Base-by-base conservation (phyloP, 2,113 vertebrate genomes). In the Blennius ocellaris region DNA sequence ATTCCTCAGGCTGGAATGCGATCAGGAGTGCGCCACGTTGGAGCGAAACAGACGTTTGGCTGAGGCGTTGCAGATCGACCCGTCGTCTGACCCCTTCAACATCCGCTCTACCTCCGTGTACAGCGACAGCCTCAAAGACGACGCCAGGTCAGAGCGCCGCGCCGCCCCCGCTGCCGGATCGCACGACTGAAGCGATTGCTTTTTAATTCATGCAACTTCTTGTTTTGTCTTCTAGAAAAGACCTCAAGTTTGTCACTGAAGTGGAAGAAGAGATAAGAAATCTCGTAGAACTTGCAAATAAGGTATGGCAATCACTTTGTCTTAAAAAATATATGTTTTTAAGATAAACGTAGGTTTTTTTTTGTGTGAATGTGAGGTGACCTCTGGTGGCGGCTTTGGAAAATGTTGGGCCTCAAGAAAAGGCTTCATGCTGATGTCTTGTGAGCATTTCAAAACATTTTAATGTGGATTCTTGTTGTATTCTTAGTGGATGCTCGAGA, bases 121-220 rank as follows among this genome's bases (percentile, higher is more conserved):
- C 93, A 99, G 96, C 79, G 96, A 97, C 65, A 94, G 92, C 82
- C 93, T 99, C 65, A 98, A 97, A 90, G 98, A 99, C 3, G 97
- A 98, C 73, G 98, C 96, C 41, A 97, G 96, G 98, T 99, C 48
- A 12, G 69, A 7, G 15, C 45, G n/a, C 16, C 21, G 4, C 21
- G 21, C 21, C 21, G 21, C 21, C 4, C 21, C 4, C 21, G 4
- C 21, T 30, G 21, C 21, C 21, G 21, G 21, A 30, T 30, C 21
- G 21, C 21, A 30, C 21, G 4, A 30, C 4, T 2, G 4, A 30
- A 30, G 21, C 2, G 4, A 30, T 30, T 30, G 10, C 4, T 30
- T 30, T 30, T 30, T 30, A 30, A 30, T 30, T 30, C 21, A 30
- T 30, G 21, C 21, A 47, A 1, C 43, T 30, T 48, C 2, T 48